Evolutionary conservation across 1,140 invertebrate species (phyloP).

Genomic region (Macrosteles quadrilineatus): DNA sequence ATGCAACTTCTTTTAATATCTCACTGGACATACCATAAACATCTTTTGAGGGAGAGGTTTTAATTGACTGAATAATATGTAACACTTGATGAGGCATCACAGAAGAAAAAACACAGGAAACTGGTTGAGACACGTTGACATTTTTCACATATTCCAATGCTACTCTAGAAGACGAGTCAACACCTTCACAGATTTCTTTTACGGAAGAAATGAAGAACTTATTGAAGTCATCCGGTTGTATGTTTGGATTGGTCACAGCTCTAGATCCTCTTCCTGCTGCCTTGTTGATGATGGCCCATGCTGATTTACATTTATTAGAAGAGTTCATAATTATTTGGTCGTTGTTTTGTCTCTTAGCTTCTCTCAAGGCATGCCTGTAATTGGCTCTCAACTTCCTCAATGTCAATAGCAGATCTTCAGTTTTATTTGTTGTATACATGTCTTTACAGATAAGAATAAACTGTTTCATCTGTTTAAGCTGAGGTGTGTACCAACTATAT

Average conservation of each 20-base stretch:
- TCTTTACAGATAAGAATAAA: neutral
- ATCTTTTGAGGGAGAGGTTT: neutral
- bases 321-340: neutral
- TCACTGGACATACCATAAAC: conserved; percentile 14
- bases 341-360: neutral
- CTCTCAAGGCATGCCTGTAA: neutral
- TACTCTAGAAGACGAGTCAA: neutral
- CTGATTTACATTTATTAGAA: neutral
- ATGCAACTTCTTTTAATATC: neutral
- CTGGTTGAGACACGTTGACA: neutral
- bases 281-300: conserved; percentile 4
- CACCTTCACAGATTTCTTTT: neutral
- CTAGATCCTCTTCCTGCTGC: neutral
- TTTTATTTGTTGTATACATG: neutral
- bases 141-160: neutral
- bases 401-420: neutral
- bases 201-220: neutral
- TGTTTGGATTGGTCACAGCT: neutral
- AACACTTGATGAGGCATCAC: neutral
- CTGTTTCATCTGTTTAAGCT: neutral
- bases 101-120: neutral
- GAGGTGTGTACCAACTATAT: neutral
- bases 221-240: neutral
- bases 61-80: conserved; percentile 8
- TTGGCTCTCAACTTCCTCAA: neutral